A percentile compares a stretch with the other conserved stretches of the same genome.
Conservation (phyloP, 1,140 invertebrate genomes). For the Laupala kohalensis region DNA sequence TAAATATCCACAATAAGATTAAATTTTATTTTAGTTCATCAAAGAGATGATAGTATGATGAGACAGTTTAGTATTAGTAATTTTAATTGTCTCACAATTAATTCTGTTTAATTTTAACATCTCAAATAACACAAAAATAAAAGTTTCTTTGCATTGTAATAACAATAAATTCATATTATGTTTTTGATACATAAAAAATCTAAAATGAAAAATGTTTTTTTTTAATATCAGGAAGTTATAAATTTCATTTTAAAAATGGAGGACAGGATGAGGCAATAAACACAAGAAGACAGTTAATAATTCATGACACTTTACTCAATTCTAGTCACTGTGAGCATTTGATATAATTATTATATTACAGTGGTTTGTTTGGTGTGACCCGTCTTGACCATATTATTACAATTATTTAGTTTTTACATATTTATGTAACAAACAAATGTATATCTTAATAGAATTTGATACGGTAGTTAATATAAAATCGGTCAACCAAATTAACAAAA, state of each 20-base stretch:
- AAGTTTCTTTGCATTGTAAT: too few relatives aligned
- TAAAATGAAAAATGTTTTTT: too few relatives aligned
- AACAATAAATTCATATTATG: too few relatives aligned
- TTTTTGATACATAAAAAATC: too few relatives aligned
- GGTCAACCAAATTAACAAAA: not conserved
- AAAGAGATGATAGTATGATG: too few relatives aligned
- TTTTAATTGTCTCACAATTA: too few relatives aligned
- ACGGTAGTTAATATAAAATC: not conserved
- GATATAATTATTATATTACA: conserved; percentile 13
- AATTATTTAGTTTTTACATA: conserved; percentile 14
- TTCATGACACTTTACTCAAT: conserved; percentile 12
- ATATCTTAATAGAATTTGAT: not conserved
- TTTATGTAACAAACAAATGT: conserved; percentile 12
- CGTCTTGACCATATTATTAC: conserved; percentile 15
- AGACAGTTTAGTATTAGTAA: too few relatives aligned
- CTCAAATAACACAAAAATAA: too few relatives aligned
- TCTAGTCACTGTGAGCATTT: conserved; percentile 13
- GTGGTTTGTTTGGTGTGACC: conserved; percentile 11
- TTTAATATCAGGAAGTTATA: not conserved
- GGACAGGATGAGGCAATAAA: not conserved
- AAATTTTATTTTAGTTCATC: too few relatives aligned
- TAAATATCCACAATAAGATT: too few relatives aligned
- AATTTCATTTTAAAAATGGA: not conserved
- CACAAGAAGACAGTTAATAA: conserved; percentile 7
- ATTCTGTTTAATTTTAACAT: too few relatives aligned